These are phyloP conservation scores for Alosa sapidissima DNA, from an alignment of 2,797 vertebrate genomes.

Conservation along the genomic window DNA sequence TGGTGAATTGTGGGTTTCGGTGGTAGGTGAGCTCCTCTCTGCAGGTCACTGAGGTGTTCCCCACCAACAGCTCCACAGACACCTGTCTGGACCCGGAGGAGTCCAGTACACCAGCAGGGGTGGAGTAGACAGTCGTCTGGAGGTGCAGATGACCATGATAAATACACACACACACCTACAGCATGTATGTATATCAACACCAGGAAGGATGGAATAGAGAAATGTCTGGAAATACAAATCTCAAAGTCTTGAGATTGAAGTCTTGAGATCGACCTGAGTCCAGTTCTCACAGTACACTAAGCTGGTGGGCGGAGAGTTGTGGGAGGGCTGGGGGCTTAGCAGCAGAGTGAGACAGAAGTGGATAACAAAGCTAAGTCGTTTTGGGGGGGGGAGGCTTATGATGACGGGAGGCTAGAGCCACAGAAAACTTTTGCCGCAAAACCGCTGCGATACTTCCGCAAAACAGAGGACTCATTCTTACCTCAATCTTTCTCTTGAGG, in stretches of 20 bases:
- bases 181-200: not conserved
- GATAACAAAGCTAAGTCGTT: no score
- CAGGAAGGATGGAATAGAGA: not conserved
- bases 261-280: no score
- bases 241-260: not conserved
- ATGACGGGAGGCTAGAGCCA: no score
- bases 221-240: not conserved
- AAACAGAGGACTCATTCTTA: not conserved
- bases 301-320: no score
- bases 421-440: no score
- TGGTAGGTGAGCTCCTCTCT: conserved; percentile 67
- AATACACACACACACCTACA: not conserved
- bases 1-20: conserved; percentile 81
- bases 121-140: not conserved
- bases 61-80: conserved; percentile 70
- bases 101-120: not conserved
- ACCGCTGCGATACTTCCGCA: no score
- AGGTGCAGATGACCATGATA: not conserved
- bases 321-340: no score
- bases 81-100: not conserved
- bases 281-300: no score
- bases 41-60: conserved; percentile 73
- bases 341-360: no score
- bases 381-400: no score
- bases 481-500: not conserved